phyloP scores from a whole-genome alignment of 2,888 invertebrate genomes.

The Leucoma salicis region DNA sequence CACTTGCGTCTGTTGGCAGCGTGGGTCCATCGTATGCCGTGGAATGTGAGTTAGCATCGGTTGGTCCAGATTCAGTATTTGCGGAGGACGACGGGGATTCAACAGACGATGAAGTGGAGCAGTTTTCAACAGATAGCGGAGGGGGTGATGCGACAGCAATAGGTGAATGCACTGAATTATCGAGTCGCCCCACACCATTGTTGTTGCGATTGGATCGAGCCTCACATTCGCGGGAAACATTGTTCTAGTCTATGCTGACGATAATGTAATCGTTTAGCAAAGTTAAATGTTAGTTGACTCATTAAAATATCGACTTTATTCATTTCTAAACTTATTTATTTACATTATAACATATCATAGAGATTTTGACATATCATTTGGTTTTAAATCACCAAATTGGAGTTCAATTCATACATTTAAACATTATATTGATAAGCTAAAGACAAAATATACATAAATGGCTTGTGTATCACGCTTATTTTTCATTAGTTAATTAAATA shows the following conservation, averaged over 20 bases:
- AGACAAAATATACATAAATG: slow-evolving; percentile 5
- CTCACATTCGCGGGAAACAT: slow-evolving; percentile 89
- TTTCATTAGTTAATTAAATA: slow-evolving; percentile 15
- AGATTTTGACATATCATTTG: slow-evolving; percentile 66
- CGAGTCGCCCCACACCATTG: slow-evolving; percentile 61
- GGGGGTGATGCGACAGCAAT: slow-evolving; percentile 69
- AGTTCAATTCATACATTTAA: slow-evolving; percentile 12
- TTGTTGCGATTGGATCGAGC: slow-evolving; percentile 64
- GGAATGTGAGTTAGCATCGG: slow-evolving; percentile 87
- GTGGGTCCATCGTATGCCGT: slow-evolving; percentile 86
- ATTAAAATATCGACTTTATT: slow-evolving; percentile 68
- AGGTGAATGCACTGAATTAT: slow-evolving; percentile 67
- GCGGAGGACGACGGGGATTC: slow-evolving; percentile 87
- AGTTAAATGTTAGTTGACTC: slow-evolving; percentile 59
- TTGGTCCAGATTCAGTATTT: slow-evolving; percentile 91
- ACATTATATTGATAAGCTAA: slow-evolving; percentile 7
- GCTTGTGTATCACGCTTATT: slow-evolving; percentile 20
- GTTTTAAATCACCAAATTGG: slow-evolving; percentile 35
- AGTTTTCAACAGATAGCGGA: slow-evolving; percentile 92
- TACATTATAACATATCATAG: slow-evolving; percentile 62
- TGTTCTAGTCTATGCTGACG: slow-evolving; percentile 83
- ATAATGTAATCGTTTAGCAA: slow-evolving; percentile 34
- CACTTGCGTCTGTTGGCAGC: slow-evolving; percentile 91
- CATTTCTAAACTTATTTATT: slow-evolving; percentile 29
- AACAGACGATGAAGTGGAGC: slow-evolving; percentile 92